Conservation (phyloP, 2,888 invertebrate genomes). For the Cryptosula pallasiana region DNA sequence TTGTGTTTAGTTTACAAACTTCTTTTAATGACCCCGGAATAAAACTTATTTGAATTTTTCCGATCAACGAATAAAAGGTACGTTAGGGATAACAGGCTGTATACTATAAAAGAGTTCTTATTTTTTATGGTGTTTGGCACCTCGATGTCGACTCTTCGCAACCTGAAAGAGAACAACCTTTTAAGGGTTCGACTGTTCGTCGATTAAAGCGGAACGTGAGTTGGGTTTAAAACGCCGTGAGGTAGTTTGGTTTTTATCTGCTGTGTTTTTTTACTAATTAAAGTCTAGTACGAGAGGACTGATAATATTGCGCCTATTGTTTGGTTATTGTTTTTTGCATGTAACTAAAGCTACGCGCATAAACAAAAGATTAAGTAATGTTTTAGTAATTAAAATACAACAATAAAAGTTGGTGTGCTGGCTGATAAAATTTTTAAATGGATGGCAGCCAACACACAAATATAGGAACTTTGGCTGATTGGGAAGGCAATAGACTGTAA, state of each 20-base stretch:
- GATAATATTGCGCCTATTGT: slow-evolving; percentile 25
- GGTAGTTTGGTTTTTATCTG: slow-evolving; percentile 32
- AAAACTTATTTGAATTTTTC: no score
- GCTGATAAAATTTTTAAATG: no score
- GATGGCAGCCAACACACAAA: no score
- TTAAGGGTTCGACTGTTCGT: slow-evolving; percentile 34
- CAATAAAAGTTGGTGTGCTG: no score
- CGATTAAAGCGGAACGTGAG: slow-evolving; percentile 33
- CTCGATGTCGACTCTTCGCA: slow-evolving; percentile 32
- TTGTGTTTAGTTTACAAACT: no score
- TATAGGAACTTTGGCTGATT: no score
- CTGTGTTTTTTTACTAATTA: slow-evolving; percentile 29
- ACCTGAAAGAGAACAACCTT: slow-evolving; percentile 29
- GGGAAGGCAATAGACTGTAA: no score
- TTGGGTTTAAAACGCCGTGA: slow-evolving; percentile 32
- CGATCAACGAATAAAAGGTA: slow-evolving; percentile 35
- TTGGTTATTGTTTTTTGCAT: no score
- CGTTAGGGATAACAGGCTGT: slow-evolving; percentile 42
- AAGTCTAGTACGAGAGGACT: slow-evolving; percentile 30
- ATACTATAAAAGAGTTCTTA: slow-evolving; percentile 36
- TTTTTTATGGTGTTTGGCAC: slow-evolving; percentile 38
- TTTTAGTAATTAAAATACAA: no score
- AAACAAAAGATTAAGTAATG: no score
- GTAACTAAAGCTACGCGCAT: no score
- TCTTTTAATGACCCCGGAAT: no score